Conservation (phyloP, 2,888 invertebrate species). For the Chymomyza caudatula region DNA sequence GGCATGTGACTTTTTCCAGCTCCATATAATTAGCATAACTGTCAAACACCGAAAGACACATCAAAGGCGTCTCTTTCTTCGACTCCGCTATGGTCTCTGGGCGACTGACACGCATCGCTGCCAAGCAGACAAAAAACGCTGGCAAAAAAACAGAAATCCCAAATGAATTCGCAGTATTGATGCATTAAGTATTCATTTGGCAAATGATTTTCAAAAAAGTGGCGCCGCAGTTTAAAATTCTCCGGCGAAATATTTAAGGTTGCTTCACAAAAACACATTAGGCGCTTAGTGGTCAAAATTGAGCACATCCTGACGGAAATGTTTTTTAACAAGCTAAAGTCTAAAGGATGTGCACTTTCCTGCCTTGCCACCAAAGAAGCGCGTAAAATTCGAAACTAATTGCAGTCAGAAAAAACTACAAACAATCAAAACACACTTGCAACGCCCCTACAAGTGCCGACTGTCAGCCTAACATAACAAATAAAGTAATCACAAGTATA, state of each 20-base stretch:
- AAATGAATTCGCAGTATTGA: background rate
- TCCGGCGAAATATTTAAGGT: slow-evolving; percentile 1
- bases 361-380: slow-evolving; percentile 66
- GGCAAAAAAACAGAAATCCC: background rate
- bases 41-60: slow-evolving; percentile 40
- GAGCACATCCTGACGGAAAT: slow-evolving; percentile 54
- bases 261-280: background rate
- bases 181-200: background rate
- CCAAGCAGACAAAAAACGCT: slow-evolving; percentile 53
- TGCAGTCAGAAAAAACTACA: slow-evolving; percentile 39
- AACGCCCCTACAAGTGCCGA: slow-evolving; percentile 50
- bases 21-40: slow-evolving; percentile 64
- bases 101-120: slow-evolving; percentile 49
- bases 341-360: slow-evolving; percentile 38
- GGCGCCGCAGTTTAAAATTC: background rate
- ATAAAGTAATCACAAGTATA: slow-evolving; percentile 69
- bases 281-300: slow-evolving; percentile 34
- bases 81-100: background rate
- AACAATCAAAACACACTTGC: slow-evolving; percentile 69
- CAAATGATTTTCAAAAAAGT: background rate
- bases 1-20: background rate
- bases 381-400: slow-evolving; percentile 54
- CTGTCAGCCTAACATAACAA: slow-evolving; percentile 71
- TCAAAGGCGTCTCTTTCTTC: slow-evolving; percentile 16
- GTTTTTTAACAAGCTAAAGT: slow-evolving; percentile 20